Conservation (phyloP, 2,888 invertebrate species). For the Pediacus dermestoides region DNA sequence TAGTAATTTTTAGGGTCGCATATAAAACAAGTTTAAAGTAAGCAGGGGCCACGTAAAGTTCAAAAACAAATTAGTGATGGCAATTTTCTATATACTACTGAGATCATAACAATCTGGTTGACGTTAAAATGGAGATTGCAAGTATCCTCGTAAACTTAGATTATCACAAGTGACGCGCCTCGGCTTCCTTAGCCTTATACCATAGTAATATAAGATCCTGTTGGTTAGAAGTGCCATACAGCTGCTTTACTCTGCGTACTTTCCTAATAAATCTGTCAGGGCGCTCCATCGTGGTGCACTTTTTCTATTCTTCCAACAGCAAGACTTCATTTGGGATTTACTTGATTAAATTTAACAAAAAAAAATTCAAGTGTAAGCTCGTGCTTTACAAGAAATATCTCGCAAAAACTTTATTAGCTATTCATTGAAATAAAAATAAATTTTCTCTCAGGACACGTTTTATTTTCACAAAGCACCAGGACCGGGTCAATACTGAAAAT, state of each 20-base stretch:
- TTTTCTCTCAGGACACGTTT: no score
- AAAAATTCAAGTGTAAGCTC: no score
- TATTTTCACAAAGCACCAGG: no score
- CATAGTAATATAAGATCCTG: not conserved
- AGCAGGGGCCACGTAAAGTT: no score
- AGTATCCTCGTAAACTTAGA: slow-evolving; percentile 5
- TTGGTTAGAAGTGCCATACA: not conserved
- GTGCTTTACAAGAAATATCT: no score
- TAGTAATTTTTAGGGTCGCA: no score
- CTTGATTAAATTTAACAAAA: slow-evolving; percentile 3
- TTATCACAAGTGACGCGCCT: not conserved
- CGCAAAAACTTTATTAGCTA: no score
- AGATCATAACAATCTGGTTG: slow-evolving; percentile 3
- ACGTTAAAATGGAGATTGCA: not conserved
- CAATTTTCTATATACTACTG: slow-evolving; percentile 2
- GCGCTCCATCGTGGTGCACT: not conserved
- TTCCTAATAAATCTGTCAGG: slow-evolving; percentile 5
- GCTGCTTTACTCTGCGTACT: slow-evolving; percentile 3
- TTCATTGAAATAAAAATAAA: no score
- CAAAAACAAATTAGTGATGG: slow-evolving; percentile 3
- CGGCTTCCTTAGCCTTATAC: not conserved
- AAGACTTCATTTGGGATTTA: slow-evolving; percentile 3
- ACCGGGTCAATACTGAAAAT: slow-evolving; percentile 7
- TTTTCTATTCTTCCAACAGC: not conserved
- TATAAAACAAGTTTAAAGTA: no score